Evolutionary conservation across 2,113 vertebrate genomes (phyloP).

Genomic region (Corythornis vintsioides): DNA sequence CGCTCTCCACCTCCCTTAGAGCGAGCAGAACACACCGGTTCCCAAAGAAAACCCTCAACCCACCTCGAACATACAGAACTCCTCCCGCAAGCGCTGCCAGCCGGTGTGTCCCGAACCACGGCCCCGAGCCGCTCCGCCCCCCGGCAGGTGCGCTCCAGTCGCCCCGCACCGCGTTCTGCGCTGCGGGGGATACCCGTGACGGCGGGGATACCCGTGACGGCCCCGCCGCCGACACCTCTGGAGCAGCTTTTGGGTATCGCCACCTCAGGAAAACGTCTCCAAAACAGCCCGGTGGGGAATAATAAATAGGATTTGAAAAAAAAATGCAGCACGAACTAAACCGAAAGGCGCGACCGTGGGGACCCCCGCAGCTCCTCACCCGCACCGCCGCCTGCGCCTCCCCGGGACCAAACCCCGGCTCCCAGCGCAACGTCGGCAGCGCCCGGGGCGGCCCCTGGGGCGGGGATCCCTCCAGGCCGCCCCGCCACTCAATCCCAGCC

Average conservation of each 20-base stretch:
- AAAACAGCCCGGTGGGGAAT: background rate
- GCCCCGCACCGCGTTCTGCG: background rate
- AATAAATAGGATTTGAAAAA: background rate
- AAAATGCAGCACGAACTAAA: background rate
- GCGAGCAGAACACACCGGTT: accelerated
- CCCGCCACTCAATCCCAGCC: background rate
- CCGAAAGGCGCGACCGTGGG: background rate
- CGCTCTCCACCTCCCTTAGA: accelerated
- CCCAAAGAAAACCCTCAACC: background rate
- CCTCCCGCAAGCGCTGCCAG: too few species aligned
- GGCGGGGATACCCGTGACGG: too few species aligned
- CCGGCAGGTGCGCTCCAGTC: too few species aligned
- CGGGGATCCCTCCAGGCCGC: constrained; percentile 4
- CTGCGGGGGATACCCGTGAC: too few species aligned
- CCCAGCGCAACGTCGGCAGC: background rate
- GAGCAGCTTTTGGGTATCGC: background rate
- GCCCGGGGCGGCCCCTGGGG: constrained; percentile 34
- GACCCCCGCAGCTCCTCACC: background rate
- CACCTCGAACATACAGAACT: accelerated
- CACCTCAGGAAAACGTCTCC: background rate
- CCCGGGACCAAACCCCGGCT: background rate
- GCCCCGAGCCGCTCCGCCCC: background rate
- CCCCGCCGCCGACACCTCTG: background rate
- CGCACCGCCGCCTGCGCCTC: background rate
- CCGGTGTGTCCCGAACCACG: too few species aligned